Conservation (phyloP, 2,888 invertebrate species). For the Amphipyra tragopoginis region DNA sequence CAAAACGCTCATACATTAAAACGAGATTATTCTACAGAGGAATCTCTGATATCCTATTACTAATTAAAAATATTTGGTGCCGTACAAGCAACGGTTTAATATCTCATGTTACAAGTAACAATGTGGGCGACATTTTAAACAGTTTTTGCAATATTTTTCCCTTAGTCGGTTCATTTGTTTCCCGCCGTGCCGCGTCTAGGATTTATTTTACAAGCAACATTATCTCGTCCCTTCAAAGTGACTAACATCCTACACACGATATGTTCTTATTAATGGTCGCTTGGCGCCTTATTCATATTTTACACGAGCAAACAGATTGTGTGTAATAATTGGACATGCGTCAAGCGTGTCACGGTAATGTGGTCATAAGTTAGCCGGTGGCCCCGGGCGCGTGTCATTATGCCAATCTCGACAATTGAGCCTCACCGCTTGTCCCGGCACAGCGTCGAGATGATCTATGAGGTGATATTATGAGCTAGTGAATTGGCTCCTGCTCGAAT, state of each 20-base stretch:
- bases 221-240: conserved; percentile 84
- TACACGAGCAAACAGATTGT: conserved; percentile 85
- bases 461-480: conserved; percentile 77
- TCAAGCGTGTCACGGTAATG: conserved; percentile 87
- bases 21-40: conserved; percentile 7
- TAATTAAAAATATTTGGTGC: conserved; percentile 38
- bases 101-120: conserved; percentile 75
- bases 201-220: conserved; percentile 85
- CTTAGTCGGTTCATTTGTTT: conserved; percentile 81
- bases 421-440: conserved; percentile 65
- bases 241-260: conserved; percentile 76
- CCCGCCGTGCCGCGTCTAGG: conserved; percentile 74
- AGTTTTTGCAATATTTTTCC: conserved; percentile 86
- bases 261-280: conserved; percentile 79
- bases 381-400: conserved; percentile 83
- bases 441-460: conserved; percentile 79
- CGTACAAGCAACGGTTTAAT: conserved; percentile 35
- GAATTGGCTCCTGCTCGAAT: conserved; percentile 75
- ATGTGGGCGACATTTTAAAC: conserved; percentile 78
- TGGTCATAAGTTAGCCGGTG: conserved; percentile 83
- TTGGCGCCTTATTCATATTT: conserved; percentile 84
- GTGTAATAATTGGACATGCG: conserved; percentile 88
- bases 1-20: conserved; percentile 15
- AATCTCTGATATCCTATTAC: conserved; percentile 26
- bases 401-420: conserved; percentile 85